These are phyloP conservation scores for Anisognathus igniventris DNA, from an alignment of 2,797 vertebrate species.

Conservation along the genomic window DNA sequence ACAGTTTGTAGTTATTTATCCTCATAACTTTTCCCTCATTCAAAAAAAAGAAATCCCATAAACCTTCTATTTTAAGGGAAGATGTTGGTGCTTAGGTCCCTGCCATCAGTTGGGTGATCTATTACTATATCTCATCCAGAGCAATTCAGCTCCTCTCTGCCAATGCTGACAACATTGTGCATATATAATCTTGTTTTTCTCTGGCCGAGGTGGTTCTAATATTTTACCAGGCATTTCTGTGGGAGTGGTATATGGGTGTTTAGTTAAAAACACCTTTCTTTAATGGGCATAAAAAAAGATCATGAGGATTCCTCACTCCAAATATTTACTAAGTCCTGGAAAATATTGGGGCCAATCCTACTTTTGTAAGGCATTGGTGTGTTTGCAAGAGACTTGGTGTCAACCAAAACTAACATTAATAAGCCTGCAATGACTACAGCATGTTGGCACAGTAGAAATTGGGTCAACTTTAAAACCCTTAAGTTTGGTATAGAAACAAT, in stretches of 20 bases:
- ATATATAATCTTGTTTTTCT: not conserved
- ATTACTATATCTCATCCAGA: not conserved
- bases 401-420: not conserved
- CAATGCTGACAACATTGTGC: not conserved
- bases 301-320: not conserved
- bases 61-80: not conserved
- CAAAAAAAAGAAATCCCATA: not conserved
- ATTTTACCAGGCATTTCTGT: not conserved
- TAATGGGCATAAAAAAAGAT: not conserved
- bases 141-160: not conserved
- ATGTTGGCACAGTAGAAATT: not conserved
- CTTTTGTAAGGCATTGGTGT: not conserved
- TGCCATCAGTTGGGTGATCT: not conserved
- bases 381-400: not conserved
- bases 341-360: rapidly evolving
- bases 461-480: not conserved
- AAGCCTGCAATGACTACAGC: not conserved
- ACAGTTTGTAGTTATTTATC: not conserved
- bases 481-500: not conserved
- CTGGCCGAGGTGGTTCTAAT: not conserved
- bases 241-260: not conserved
- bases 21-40: not conserved
- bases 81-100: not conserved
- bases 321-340: not conserved
- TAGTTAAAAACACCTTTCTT: not conserved